phyloP scores from a whole-genome alignment of 2,113 vertebrate species.

The Vombatus ursinus region DNA sequence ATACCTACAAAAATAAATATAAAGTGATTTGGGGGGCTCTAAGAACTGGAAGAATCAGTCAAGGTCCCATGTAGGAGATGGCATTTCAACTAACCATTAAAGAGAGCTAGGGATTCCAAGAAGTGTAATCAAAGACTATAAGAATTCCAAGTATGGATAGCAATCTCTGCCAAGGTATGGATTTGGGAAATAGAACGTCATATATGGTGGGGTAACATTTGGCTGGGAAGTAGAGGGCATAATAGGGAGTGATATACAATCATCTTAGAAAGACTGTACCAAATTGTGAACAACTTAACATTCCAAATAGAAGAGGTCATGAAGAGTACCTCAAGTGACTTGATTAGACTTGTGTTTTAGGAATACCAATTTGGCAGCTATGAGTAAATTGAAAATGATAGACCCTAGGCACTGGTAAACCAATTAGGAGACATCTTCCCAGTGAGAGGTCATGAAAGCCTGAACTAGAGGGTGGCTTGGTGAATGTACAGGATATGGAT shows the following conservation, averaged over 20 bases:
- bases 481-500: not conserved
- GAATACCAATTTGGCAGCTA: not conserved
- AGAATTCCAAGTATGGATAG: not conserved
- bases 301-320: not conserved
- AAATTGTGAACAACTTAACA: not conserved
- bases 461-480: not conserved
- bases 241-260: not conserved
- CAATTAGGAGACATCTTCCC: not conserved
- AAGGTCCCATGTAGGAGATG: not conserved
- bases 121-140: too few species aligned
- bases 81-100: too few species aligned
- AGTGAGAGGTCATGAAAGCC: not conserved
- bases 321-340: not conserved
- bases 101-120: too few species aligned
- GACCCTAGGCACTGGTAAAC: not conserved
- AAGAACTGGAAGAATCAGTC: not conserved
- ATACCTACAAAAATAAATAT: too few species aligned
- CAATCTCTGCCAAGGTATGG: not conserved
- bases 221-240: not conserved
- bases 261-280: not conserved
- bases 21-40: not conserved
- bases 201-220: not conserved
- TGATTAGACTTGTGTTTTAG: not conserved
- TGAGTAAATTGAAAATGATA: not conserved
- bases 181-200: not conserved